phyloP scores from a whole-genome alignment of 2,113 vertebrate species.

The Lathamus discolor region DNA sequence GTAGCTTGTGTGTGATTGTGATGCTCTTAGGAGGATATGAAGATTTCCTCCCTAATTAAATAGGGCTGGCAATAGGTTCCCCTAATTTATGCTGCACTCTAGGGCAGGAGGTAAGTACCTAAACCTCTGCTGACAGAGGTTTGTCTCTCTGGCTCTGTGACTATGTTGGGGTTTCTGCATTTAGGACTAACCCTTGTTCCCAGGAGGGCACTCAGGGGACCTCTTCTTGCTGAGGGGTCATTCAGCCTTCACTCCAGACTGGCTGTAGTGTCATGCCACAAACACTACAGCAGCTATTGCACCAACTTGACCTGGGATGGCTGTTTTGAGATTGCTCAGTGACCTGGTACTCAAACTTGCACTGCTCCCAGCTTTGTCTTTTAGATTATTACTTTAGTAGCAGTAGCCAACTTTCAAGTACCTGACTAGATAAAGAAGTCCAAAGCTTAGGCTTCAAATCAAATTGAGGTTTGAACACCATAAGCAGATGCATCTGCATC shows the following conservation, averaged over 20 bases:
- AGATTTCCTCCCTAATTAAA: constrained; percentile 38
- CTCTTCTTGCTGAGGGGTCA: background rate
- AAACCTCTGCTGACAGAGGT: background rate
- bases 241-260: background rate
- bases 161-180: background rate
- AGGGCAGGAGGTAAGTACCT: background rate
- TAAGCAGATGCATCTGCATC: fast-evolving
- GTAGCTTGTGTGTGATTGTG: background rate
- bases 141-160: background rate
- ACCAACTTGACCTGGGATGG: background rate
- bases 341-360: background rate
- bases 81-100: background rate
- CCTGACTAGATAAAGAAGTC: background rate
- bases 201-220: background rate
- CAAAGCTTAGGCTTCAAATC: background rate
- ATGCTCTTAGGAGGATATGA: constrained; percentile 14
- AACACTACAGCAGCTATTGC: background rate
- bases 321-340: background rate
- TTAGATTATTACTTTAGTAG: background rate
- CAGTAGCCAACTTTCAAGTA: background rate
- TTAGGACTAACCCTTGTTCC: background rate
- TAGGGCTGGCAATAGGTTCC: background rate
- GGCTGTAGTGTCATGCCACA: background rate
- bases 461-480: background rate
- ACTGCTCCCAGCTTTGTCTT: background rate